Conservation (phyloP, 37 sponge, comb jelly and placozoan genomes). For the Geodia barretti region DNA sequence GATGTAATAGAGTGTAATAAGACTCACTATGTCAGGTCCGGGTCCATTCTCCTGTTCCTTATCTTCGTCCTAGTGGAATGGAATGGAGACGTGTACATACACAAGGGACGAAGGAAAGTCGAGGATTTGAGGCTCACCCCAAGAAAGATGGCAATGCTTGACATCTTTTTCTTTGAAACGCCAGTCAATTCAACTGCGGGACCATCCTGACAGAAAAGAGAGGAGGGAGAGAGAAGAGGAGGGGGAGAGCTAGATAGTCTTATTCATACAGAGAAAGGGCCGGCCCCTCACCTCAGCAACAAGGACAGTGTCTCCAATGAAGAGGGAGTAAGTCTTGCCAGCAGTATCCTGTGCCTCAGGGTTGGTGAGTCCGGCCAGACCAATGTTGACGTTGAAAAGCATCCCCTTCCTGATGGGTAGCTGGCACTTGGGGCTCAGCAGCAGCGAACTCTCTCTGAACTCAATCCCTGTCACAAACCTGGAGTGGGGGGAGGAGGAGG, state of each 20-base stretch:
- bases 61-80: neutral
- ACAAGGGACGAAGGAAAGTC: neutral
- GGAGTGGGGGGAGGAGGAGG: neutral
- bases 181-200: slow-evolving; percentile 68
- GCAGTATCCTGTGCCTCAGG: slow-evolving; percentile 52
- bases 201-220: slow-evolving; percentile 15
- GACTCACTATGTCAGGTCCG: neutral
- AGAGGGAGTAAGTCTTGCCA: slow-evolving; percentile 75
- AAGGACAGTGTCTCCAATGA: slow-evolving; percentile 92
- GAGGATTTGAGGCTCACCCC: slow-evolving; percentile 56
- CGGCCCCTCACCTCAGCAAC: slow-evolving; percentile 55
- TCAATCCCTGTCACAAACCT: slow-evolving; percentile 94
- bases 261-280: neutral
- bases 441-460: slow-evolving; percentile 83
- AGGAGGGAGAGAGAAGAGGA: neutral
- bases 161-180: slow-evolving; percentile 89
- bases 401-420: slow-evolving; percentile 66
- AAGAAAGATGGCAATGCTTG: slow-evolving; percentile 91
- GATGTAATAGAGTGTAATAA: too few species aligned
- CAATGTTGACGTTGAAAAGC: slow-evolving; percentile 80
- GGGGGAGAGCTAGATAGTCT: neutral
- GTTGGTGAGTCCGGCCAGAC: slow-evolving; percentile 64
- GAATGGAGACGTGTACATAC: neutral
- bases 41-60: neutral
- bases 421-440: slow-evolving; percentile 78